Base-by-base conservation (phyloP, 2,113 vertebrate genomes). In the Piprites chloris region DNA sequence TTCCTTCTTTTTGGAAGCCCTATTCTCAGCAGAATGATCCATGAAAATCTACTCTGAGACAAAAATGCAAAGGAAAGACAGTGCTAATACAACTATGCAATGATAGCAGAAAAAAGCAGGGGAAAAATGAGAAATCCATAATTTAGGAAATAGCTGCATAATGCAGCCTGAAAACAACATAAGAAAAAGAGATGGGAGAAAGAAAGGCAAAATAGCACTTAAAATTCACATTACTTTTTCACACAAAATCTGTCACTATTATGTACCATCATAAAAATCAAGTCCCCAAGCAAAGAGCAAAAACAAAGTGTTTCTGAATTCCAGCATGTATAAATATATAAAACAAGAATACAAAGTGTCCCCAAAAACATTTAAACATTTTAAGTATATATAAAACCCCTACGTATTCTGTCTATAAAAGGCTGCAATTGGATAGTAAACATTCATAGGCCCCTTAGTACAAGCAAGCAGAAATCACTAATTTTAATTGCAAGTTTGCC, bases 401-500 rank as follows among this genome's bases (percentile, higher is more conserved):
- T 39, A 73, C 9, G 66, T 78, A 67, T 86, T 89, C 75, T 89
- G 71, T 85, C 89, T 91, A 80, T 82, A 86, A 96, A 85, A 88
- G 53, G 22, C 41, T 85, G 63, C 86, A 93, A 46, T 44, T 82
- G 49, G 39, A 79, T 32, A 82, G 78, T n/a, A 96, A 95, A 89
- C 35, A 90, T 79, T 87, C 78, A 95, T 32, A 85, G 72, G 91
- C 56, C 32, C 28, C 66, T 68, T 65, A 88, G 50, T 53, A 86
- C 61, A 86, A 96, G 65, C 41, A 88, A 79, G 68, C 22, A 80
- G 65, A 91, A 82, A 83, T 65, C n/a, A 90, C 85, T 93, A 61
- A 91, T 94, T 93, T 96, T 88, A 94, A 96, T 46, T 83, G 58
- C 55, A 95, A 76, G 52, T 73, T 73, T 79, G 42, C 67, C 75